Conservation (phyloP, 1,140 invertebrate species). For the Aphelinus atriplicis region DNA sequence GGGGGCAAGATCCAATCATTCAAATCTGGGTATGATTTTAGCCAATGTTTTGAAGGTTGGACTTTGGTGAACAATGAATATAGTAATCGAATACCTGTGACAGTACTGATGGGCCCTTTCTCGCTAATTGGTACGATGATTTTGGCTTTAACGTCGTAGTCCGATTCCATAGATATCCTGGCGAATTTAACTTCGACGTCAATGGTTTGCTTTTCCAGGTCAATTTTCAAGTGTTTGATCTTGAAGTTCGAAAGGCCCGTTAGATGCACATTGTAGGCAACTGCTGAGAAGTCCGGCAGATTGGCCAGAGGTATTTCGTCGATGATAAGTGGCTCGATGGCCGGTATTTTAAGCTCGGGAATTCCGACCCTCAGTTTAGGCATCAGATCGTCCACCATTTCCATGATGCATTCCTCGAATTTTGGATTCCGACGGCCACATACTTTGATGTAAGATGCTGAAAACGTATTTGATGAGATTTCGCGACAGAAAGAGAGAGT, state of each 20-base stretch:
- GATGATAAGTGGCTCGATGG: conserved; percentile 71
- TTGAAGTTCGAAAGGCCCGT: conserved; percentile 65
- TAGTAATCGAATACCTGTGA: conserved; percentile 40
- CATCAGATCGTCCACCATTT: conserved; percentile 67
- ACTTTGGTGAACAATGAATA: too few species aligned
- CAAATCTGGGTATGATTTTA: too few species aligned
- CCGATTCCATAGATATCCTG: conserved; percentile 64
- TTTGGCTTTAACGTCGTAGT: conserved; percentile 69
- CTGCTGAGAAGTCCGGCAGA: conserved; percentile 60
- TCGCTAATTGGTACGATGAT: conserved; percentile 61
- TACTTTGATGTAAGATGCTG: conserved; percentile 74
- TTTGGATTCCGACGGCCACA: conserved; percentile 73
- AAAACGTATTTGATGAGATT: conserved; percentile 40
- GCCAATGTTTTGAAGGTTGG: too few species aligned
- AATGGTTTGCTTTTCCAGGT: conserved; percentile 65
- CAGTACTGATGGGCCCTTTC: conserved; percentile 51
- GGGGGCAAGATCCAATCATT: too few species aligned
- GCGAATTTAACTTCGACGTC: conserved; percentile 62
- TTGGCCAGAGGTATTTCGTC: conserved; percentile 61
- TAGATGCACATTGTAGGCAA: conserved; percentile 65
- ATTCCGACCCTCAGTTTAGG: conserved; percentile 69
- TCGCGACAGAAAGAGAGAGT: too few species aligned
- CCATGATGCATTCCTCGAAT: conserved; percentile 68
- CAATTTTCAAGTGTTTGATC: conserved; percentile 64
- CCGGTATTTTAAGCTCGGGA: conserved; percentile 72